These are phyloP conservation scores for Aphelenchoides besseyi DNA, from an alignment of 1,140 invertebrate genomes.

Conservation along the genomic window DNA sequence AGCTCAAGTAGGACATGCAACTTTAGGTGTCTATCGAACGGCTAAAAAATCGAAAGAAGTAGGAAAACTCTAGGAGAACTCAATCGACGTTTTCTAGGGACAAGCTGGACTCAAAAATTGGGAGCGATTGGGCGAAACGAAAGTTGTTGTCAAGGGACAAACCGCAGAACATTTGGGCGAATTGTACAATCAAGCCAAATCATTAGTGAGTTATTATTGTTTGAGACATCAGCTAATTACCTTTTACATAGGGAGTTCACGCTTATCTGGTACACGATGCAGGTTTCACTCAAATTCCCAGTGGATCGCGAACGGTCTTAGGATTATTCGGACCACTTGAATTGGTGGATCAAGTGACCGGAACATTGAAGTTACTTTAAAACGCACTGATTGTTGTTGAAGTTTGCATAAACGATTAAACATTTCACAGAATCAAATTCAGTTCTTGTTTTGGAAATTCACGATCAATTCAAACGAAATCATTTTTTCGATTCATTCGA, in stretches of 20 bases:
- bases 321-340: slow-evolving; percentile 66
- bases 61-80: slow-evolving; percentile 42
- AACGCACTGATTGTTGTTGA: too few species aligned
- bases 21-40: slow-evolving; percentile 67
- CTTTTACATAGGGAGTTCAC: slow-evolving; percentile 64
- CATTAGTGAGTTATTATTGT: slow-evolving; percentile 43
- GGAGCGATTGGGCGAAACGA: slow-evolving; percentile 67
- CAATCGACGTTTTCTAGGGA: slow-evolving; percentile 35
- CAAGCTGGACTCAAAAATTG: slow-evolving; percentile 35
- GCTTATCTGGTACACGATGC: slow-evolving; percentile 70
- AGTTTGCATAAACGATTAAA: too few species aligned
- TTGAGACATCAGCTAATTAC: slow-evolving; percentile 16
- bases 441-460: not conserved
- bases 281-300: slow-evolving; percentile 69
- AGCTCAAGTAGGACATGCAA: slow-evolving; percentile 70
- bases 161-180: slow-evolving; percentile 67
- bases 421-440: too few species aligned
- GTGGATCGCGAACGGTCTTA: slow-evolving; percentile 66
- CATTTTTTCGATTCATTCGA: not conserved
- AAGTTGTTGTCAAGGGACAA: slow-evolving; percentile 69
- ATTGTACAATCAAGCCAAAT: slow-evolving; percentile 66
- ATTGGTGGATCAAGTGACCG: slow-evolving; percentile 65
- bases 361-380: slow-evolving; percentile 64
- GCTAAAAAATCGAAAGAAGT: slow-evolving; percentile 64
- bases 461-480: not conserved